Percentiles rank a stretch among this genome's conserved stretches.
These are phyloP conservation scores for Caenorhabditis doughertyi DNA, from an alignment of 2,888 invertebrate species.

Conservation along the genomic window DNA sequence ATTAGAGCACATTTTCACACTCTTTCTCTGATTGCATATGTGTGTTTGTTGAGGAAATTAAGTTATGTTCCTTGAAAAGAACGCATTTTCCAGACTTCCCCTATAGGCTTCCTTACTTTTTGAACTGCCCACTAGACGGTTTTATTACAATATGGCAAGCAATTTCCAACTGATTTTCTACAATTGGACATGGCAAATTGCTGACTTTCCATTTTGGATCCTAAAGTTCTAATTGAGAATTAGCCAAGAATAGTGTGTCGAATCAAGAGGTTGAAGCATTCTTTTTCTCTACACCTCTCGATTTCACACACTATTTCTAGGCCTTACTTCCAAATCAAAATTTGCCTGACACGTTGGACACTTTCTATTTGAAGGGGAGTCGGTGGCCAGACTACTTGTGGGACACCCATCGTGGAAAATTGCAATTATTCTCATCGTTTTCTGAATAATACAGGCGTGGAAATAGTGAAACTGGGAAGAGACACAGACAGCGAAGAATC, in stretches of 20 bases:
- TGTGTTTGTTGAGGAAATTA: no score
- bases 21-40: no score
- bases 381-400: not conserved
- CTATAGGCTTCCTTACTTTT: not conserved
- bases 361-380: not conserved
- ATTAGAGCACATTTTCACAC: no score
- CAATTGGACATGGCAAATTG: constrained; percentile 59
- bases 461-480: no score
- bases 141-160: constrained; percentile 61
- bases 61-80: no score
- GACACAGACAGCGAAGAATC: no score
- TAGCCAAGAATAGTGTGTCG: no score
- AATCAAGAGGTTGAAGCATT: not conserved
- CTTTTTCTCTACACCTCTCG: no score
- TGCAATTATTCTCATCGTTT: not conserved
- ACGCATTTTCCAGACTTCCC: no score
- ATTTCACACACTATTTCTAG: no score
- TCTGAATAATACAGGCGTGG: no score
- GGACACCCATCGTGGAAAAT: constrained; percentile 14
- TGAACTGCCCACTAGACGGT: constrained; percentile 58
- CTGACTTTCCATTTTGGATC: constrained; percentile 44
- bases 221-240: constrained; percentile 15
- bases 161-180: constrained; percentile 49
- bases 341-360: not conserved
- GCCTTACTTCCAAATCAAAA: not conserved